Evolutionary conservation across 2,888 invertebrate genomes (phyloP), one percentile per base, ranked within the genome.

Genomic region (Labia minor): DNA sequence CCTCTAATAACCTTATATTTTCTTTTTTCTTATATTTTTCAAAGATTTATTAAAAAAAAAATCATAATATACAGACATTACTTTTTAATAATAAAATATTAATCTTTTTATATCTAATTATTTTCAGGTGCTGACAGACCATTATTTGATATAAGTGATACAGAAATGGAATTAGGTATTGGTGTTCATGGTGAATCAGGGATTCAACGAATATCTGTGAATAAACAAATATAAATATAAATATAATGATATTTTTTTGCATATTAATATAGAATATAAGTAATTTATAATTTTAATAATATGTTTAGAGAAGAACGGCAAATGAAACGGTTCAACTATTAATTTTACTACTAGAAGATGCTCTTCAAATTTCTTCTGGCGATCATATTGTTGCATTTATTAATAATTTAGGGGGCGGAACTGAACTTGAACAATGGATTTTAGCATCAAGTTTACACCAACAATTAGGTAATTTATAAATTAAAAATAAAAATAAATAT

Each of bases 381-480:
- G 70, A 71, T 63, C 73, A 75, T 65, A 83, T 90, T 1, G 86
- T 84, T 0, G 80, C 87, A 8, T 79, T 92, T 72, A 76, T 94
- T 3, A 91, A 92, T 77, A 94, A 93, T 76, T 79, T 90, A 66
- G 92, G 92, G 21, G 85, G 85, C 1, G 81, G 89, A 0, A 86
- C 89, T 0, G 83, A 87, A 69, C 74, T 92, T 67, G 92, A 94
- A 75, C 84, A 90, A 79, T 86, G 86, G 71, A 84, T 91, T 64
- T 79, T 90, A 10, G 83, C 84, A 65, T 82, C 82, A 6, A 89
- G 90, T 76, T 81, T 84, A 0, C 80, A 86, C 21, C 76, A 77
- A 14, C 86, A 86, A 74, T 78, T 89, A 62, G 81, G 89, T 88
- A 76, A 77, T 78, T 49, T n/a, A 8, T 33, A 33, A 8, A 33